phyloP scores from a whole-genome alignment of 1,140 invertebrate species.

The Melanaphis sacchari region DNA sequence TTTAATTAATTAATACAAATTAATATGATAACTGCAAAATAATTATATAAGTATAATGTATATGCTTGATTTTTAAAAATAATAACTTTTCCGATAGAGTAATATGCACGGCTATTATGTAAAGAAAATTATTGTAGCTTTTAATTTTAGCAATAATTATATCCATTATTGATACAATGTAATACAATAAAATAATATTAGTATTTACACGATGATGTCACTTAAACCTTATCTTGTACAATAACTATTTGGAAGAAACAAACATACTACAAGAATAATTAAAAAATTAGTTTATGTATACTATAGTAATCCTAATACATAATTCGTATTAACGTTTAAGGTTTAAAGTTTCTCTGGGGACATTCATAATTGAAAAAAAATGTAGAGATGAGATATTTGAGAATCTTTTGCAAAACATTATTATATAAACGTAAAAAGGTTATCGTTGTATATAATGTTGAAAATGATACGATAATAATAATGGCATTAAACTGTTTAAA shows the following conservation, averaged over 20 bases:
- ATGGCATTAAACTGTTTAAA: not conserved
- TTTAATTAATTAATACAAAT: no score
- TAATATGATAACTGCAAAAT: not conserved
- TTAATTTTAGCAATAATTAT: not conserved
- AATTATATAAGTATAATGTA: no score
- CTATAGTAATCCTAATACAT: not conserved
- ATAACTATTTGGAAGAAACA: not conserved
- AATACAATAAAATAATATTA: not conserved
- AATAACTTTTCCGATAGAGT: not conserved
- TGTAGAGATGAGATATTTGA: not conserved
- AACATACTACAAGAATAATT: not conserved
- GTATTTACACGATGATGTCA: not conserved
- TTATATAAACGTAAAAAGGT: not conserved
- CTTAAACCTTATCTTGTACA: not conserved
- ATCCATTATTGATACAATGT: not conserved
- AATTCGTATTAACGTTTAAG: constrained; percentile 4
- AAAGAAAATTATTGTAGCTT: not conserved
- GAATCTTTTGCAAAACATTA: not conserved
- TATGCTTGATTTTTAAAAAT: not conserved
- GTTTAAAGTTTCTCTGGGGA: constrained; percentile 8
- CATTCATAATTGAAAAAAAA: constrained; percentile 32
- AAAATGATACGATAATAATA: not conserved
- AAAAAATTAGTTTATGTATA: not conserved
- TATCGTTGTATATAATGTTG: not conserved
- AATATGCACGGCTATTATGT: not conserved